These are phyloP conservation scores for Ivindomyrus marchei DNA, from an alignment of 2,113 vertebrate genomes.

Conservation along the genomic window DNA sequence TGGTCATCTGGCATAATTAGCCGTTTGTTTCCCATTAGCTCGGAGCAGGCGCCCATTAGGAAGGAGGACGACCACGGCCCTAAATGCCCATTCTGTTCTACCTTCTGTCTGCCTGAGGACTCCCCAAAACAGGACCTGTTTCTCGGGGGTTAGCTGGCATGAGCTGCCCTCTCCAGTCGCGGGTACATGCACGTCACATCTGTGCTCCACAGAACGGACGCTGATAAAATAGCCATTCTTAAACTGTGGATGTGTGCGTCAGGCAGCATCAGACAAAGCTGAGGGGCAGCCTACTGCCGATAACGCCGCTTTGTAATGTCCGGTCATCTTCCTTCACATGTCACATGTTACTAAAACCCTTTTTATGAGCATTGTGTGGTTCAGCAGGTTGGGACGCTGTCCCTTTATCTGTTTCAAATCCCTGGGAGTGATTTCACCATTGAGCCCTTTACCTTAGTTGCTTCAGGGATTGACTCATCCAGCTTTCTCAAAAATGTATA, in stretches of 20 bases:
- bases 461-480: background rate
- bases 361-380: background rate
- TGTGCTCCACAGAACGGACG: background rate
- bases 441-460: background rate
- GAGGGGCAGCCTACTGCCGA: background rate
- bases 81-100: background rate
- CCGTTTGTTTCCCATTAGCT: slow-evolving; percentile 7
- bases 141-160: background rate
- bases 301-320: background rate
- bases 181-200: background rate
- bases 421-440: background rate
- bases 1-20: slow-evolving; percentile 10
- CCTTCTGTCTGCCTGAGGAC: slow-evolving; percentile 10
- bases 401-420: background rate
- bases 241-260: too few species aligned
- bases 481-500: background rate
- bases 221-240: background rate
- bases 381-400: background rate
- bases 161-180: background rate
- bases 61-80: background rate
- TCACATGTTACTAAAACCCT: background rate
- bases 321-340: background rate
- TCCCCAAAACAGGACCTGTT: slow-evolving; percentile 3
- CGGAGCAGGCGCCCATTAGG: background rate
- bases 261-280: background rate